Evolutionary conservation across 2,797 vertebrate genomes (phyloP), one percentile per base, ranked within the genome.

Genomic region (Platyrinchus mystaceus): DNA sequence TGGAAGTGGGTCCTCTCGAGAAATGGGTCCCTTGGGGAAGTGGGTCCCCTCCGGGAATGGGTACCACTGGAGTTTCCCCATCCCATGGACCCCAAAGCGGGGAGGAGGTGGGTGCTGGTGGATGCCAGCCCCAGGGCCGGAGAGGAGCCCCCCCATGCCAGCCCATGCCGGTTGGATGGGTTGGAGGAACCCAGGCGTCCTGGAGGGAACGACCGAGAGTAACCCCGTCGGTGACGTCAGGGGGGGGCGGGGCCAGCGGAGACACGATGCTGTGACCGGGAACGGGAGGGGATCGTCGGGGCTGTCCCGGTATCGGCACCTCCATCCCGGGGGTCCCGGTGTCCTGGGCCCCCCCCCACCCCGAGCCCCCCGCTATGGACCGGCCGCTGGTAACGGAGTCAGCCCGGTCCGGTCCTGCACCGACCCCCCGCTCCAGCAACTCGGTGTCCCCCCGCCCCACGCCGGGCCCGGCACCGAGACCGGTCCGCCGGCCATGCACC

Each of bases 191-290:
- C 73, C 90, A 1, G 71, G 66, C 10, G 84, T 2, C 75, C 87
- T 37, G 80, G 76, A 94, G 91, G 95, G 93, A 96, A 95, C 6
- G 95, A 92, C 95, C 93, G 95, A 30, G 60, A 96, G 95, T 95
- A 95, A 86, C 95, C 95, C 69, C 80, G 71, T 4, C 44, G 64
- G 50, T 94, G 93, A 84, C 81, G 87, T 84, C 87, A 95, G 15
- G 4, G 49, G 4, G 9, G 53, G 95, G 95, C 66, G 89, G 89
- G 52, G 81, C 44, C 3, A 28, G 8, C 36, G 30, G 43, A 64
- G 50, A 44, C 91, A 66, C 89, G 76, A 69, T 70, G 93, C 71
- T 77, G 87, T 14, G 68, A 71, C 19, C 49, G 53, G 34, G 15
- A 78, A 22, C 59, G 60, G 49, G n/a, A 56, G 66, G 84, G 75